A percentile compares a stretch with the other conserved stretches of the same genome.
Evolutionary conservation across 1,140 invertebrate genomes (phyloP).

Genomic region (Bacillus rossius): DNA sequence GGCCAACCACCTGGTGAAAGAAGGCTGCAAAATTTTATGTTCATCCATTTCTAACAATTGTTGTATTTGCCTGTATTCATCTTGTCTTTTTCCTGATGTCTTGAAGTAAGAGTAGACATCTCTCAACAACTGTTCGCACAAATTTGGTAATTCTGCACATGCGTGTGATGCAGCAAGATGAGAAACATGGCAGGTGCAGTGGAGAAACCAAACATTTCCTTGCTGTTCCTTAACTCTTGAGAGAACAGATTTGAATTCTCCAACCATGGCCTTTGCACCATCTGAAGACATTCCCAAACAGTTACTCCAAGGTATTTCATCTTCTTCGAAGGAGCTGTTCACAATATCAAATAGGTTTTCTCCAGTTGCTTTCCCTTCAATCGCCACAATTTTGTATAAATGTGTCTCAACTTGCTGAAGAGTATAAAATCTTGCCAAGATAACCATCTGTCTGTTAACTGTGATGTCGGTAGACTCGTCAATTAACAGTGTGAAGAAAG

Average conservation of each 20-base stretch:
- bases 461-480: neutral
- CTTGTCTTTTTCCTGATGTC: slow-evolving; percentile 6
- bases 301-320: slow-evolving; percentile 7
- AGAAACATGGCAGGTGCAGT: slow-evolving; percentile 18
- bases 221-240: slow-evolving; percentile 3
- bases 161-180: slow-evolving; percentile 15
- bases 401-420: neutral
- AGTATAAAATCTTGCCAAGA: neutral
- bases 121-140: slow-evolving; percentile 6
- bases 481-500: neutral
- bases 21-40: slow-evolving; percentile 14
- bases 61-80: slow-evolving; percentile 5
- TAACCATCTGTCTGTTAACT: neutral
- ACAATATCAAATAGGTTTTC: neutral
- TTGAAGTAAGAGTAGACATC: slow-evolving; percentile 16
- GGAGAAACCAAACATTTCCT: slow-evolving; percentile 2
- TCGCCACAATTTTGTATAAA: neutral
- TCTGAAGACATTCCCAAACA: slow-evolving; percentile 9
- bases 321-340: neutral
- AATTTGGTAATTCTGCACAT: slow-evolving; percentile 7
- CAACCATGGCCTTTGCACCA: slow-evolving; percentile 13
- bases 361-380: neutral
- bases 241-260: slow-evolving; percentile 9
- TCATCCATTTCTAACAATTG: slow-evolving; percentile 6
- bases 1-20: slow-evolving; percentile 12